Evolutionary conservation across 64 coral and sea anemone species (phyloP).

Genomic region (Catalaphyllia jardinei): DNA sequence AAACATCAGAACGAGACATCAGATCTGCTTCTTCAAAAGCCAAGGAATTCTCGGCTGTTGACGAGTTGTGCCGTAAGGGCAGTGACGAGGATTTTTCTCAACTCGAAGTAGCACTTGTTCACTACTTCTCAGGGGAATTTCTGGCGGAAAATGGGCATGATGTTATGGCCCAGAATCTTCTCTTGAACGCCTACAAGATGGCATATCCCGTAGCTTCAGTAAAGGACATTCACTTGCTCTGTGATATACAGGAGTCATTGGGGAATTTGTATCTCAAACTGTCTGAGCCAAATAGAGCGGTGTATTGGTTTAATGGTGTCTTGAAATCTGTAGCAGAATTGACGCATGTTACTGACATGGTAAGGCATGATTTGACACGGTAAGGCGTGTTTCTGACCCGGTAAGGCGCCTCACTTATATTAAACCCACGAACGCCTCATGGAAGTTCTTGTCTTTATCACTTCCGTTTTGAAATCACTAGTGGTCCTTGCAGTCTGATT

Average conservation of each 20-base stretch:
- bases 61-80: constrained; percentile 54
- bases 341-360: constrained; percentile 58
- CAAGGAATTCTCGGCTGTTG: constrained; percentile 33
- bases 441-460: too few species aligned
- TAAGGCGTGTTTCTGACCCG: too few species aligned
- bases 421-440: too few species aligned
- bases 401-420: too few species aligned
- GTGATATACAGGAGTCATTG: constrained; percentile 68
- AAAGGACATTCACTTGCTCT: constrained; percentile 68
- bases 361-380: background rate
- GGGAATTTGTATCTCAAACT: constrained; percentile 71
- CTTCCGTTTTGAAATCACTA: too few species aligned
- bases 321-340: constrained; percentile 66
- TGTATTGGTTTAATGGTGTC: constrained; percentile 73
- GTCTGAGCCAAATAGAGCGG: constrained; percentile 61
- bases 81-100: constrained; percentile 44
- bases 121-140: constrained; percentile 69
- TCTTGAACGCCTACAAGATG: constrained; percentile 71
- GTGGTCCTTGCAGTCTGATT: too few species aligned
- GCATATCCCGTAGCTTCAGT: constrained; percentile 77
- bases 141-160: constrained; percentile 51
- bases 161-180: constrained; percentile 55
- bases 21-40: constrained; percentile 5
- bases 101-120: constrained; percentile 68
- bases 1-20: background rate